Conservation (phyloP, 2,113 vertebrate species). For the Corapipo altera region DNA sequence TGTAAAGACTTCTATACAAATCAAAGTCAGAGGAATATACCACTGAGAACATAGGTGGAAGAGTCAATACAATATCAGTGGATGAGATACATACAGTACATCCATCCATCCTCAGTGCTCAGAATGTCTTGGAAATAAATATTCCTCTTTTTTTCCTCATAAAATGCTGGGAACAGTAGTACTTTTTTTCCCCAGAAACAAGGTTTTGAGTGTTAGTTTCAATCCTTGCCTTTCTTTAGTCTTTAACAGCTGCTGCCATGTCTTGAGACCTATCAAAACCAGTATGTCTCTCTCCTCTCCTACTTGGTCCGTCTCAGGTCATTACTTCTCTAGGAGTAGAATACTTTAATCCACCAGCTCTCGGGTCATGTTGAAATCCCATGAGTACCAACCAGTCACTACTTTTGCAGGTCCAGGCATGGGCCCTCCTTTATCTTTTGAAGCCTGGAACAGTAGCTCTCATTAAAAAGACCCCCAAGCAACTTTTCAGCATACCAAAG, state of each 20-base stretch:
- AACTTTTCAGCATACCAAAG: constrained; percentile 38
- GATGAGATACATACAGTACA: background rate
- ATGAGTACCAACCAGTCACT: background rate
- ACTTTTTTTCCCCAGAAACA: background rate
- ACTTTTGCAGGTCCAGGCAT: background rate
- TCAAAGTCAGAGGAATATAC: background rate
- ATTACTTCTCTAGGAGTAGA: background rate
- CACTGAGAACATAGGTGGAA: background rate
- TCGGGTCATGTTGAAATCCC: background rate
- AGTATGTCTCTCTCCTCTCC: background rate
- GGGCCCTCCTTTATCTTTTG: background rate
- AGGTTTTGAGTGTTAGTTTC: background rate
- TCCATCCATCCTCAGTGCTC: background rate
- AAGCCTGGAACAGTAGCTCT: background rate
- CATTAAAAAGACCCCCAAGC: constrained; percentile 28
- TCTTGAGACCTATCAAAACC: background rate
- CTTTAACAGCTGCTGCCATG: background rate
- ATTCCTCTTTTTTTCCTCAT: background rate
- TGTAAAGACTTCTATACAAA: background rate
- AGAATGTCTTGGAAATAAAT: background rate
- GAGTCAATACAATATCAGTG: background rate
- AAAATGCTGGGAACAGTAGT: background rate
- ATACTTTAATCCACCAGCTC: background rate
- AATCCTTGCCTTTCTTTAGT: background rate
- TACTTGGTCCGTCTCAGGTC: background rate